Conservation (phyloP, 2,888 invertebrate species). For the Drosophila paramelanica region DNA sequence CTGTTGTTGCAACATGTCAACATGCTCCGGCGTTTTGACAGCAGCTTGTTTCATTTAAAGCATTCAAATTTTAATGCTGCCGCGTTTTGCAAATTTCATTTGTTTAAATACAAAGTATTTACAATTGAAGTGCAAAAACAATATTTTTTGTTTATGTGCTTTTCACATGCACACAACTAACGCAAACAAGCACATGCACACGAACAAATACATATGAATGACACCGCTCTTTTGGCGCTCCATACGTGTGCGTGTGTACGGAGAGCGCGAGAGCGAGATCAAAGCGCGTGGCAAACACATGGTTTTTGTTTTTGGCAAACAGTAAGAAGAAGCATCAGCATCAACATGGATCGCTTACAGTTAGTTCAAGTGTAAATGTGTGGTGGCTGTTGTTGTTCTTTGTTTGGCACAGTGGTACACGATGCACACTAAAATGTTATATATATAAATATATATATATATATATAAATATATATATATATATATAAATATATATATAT, state of each 20-base stretch:
- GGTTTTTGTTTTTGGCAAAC: slow-evolving; percentile 78
- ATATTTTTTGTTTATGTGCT: slow-evolving; percentile 49
- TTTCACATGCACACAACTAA: slow-evolving; percentile 21
- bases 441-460: slow-evolving; percentile 4
- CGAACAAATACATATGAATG: not conserved
- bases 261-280: slow-evolving; percentile 27
- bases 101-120: slow-evolving; percentile 42
- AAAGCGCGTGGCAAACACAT: slow-evolving; percentile 78
- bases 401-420: slow-evolving; percentile 28
- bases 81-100: slow-evolving; percentile 38
- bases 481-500: not conserved
- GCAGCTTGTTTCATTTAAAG: slow-evolving; percentile 29
- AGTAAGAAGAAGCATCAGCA: slow-evolving; percentile 43
- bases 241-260: slow-evolving; percentile 1
- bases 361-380: slow-evolving; percentile 34
- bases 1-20: slow-evolving; percentile 60
- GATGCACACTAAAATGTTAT: not conserved
- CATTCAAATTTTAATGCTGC: slow-evolving; percentile 31
- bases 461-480: not conserved
- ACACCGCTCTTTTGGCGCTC: slow-evolving; percentile 23
- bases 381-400: slow-evolving; percentile 34
- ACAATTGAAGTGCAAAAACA: slow-evolving; percentile 41
- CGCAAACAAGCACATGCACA: slow-evolving; percentile 10
- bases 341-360: slow-evolving; percentile 56
- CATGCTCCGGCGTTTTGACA: slow-evolving; percentile 29